Percentiles rank a stretch among this genome's conserved stretches.
Evolutionary conservation across 2,113 vertebrate genomes (phyloP).

Genomic region (Atlantisia rogersi): DNA sequence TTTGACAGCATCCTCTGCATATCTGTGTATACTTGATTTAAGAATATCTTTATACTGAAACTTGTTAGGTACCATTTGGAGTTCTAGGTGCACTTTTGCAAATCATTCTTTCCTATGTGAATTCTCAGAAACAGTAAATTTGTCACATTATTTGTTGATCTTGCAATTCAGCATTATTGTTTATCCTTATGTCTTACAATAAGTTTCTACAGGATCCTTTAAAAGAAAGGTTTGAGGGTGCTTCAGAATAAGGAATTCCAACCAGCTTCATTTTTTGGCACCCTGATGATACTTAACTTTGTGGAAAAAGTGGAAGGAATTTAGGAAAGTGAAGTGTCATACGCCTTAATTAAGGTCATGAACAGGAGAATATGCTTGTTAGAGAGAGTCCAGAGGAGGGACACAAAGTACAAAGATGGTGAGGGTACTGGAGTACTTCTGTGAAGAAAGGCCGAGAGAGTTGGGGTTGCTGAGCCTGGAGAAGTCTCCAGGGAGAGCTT

Average conservation of each 20-base stretch:
- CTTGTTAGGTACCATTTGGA: neutral
- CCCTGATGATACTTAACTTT: neutral
- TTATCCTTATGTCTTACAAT: neutral
- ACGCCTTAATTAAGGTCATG: neutral
- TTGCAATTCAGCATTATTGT: neutral
- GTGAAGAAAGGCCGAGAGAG: no score
- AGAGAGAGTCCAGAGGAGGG: no score
- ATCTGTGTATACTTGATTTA: neutral
- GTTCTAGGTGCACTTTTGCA: neutral
- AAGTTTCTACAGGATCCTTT: neutral
- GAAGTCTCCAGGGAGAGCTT: no score
- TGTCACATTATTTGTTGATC: neutral
- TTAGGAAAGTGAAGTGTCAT: neutral
- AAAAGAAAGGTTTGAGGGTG: neutral
- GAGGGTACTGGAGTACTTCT: no score
- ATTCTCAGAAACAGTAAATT: neutral
- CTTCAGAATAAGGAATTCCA: neutral
- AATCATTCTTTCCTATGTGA: neutral
- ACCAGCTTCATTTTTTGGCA: neutral
- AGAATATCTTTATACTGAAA: neutral
- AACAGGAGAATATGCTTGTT: neutral
- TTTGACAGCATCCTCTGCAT: neutral
- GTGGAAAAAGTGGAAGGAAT: neutral
- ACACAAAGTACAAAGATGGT: no score
- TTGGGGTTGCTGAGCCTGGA: no score